Percentiles rank a stretch among this genome's conserved stretches.
Conservation (phyloP, 2,797 vertebrate genomes). For the Natrix natrix region DNA sequence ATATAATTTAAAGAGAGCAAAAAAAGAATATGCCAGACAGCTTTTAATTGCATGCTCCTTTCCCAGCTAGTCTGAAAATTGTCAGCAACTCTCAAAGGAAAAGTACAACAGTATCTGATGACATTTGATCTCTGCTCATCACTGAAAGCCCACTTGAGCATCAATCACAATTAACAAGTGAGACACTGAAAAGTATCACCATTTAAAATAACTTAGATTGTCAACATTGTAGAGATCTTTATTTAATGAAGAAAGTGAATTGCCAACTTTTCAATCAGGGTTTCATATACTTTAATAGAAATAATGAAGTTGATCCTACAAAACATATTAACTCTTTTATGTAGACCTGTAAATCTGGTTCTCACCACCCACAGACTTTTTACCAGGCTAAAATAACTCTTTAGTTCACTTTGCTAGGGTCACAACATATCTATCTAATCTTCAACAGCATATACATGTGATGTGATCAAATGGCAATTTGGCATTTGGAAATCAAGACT, state of each 20-base stretch:
- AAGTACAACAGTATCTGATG: background rate
- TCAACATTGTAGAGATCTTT: conserved; percentile 61
- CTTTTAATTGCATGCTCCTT: conserved; percentile 29
- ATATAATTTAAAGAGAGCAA: conserved; percentile 63
- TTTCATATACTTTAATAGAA: background rate
- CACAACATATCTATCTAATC: background rate
- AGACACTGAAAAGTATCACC: conserved; percentile 49
- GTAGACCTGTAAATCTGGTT: background rate
- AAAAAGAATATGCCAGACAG: conserved; percentile 40
- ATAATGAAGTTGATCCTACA: conserved; percentile 26
- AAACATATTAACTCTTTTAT: background rate
- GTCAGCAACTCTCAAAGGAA: conserved; percentile 38
- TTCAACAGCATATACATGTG: background rate
- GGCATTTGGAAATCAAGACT: background rate
- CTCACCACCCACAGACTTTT: background rate
- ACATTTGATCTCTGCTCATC: conserved; percentile 16
- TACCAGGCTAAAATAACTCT: background rate
- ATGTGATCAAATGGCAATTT: background rate
- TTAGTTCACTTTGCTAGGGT: background rate
- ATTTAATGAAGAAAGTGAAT: background rate
- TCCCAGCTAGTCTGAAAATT: conserved; percentile 29
- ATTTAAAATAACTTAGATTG: conserved; percentile 48
- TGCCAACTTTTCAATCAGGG: background rate
- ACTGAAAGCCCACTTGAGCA: conserved; percentile 23
- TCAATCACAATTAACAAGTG: conserved; percentile 41